phyloP scores from a whole-genome alignment of 2,113 vertebrate genomes.

The Meles meles region DNA sequence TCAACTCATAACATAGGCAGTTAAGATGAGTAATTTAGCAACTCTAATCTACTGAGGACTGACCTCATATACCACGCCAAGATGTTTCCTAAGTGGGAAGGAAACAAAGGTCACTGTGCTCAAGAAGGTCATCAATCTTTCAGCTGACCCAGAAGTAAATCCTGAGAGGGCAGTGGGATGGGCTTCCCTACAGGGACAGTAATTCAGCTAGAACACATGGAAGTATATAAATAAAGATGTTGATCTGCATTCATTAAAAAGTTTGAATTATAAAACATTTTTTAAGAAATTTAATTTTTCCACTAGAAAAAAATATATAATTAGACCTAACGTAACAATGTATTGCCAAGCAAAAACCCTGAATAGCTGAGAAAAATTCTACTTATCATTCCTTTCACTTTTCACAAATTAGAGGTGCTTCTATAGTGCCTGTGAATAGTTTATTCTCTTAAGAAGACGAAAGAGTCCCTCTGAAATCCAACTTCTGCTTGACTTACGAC shows the following conservation, averaged over 20 bases:
- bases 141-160: neutral
- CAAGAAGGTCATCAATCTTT: neutral
- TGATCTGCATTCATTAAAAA: neutral
- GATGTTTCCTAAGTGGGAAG: neutral
- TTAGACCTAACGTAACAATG: neutral
- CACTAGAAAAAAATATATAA: neutral
- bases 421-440: neutral
- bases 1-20: neutral
- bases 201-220: neutral
- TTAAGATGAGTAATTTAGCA: neutral
- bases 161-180: neutral
- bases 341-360: conserved; percentile 1
- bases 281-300: conserved; percentile 14
- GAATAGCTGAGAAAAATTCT: conserved; percentile 36
- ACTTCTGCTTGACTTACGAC: neutral
- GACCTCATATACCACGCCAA: neutral
- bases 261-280: conserved; percentile 40
- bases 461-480: conserved; percentile 33
- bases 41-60: neutral
- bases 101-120: neutral
- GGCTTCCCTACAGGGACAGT: neutral
- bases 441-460: conserved; percentile 38
- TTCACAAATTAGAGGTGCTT: conserved; percentile 23
- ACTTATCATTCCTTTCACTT: conserved; percentile 24
- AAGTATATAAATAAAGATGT: neutral